Base-by-base conservation (phyloP, 53 echinoderm and acorn worm species). In the Holothuria scabra region DNA sequence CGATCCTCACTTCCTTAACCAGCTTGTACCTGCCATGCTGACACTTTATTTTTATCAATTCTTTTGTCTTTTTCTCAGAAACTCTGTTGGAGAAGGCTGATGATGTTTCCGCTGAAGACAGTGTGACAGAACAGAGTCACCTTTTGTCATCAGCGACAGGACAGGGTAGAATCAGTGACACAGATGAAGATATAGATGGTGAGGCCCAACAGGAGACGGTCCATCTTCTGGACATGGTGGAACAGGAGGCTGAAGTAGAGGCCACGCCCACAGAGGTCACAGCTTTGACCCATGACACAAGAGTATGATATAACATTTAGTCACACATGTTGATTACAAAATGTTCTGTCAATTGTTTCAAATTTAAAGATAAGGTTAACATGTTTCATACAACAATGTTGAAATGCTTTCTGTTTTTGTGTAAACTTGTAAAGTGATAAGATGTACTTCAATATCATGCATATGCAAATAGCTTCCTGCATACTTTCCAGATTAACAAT, bases 51-150 rank as follows among this genome's bases (percentile, higher is more conserved):
- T 41, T 41, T 35, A 35, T 35, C 3, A 6, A 6, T 48, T 48
- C 52, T 0, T 52, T 52, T 52, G 41, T 10, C 28, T 65, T 65
- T 12, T 8, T 22, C n/a, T 31, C 64, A 64, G 64, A 64, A 64
- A 64, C 71, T 22, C n/a, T 70, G 19, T n/a, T 90, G 22, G 85
- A 85, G 86, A 90, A 90, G 60, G 79, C 90, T 2, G 90, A 90
- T 32, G 91, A 91, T 38, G 67, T 66, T 34, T 82, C 80, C 9
- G 90, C 84, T 20, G 95, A 92, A 28, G 95, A 92, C 29, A 90
- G 85, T 18, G 86, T 90, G 10, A 95, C 92, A 29, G 95, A 95
- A 67, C 87, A 92, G 66, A 92, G 92, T 26, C 92, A 87, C 56
- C 86, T 95, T 26, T 90, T 95, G 28, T 30, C 86, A 14, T 82